Conservation (phyloP, 2,113 vertebrate genomes). For the Micromys minutus region DNA sequence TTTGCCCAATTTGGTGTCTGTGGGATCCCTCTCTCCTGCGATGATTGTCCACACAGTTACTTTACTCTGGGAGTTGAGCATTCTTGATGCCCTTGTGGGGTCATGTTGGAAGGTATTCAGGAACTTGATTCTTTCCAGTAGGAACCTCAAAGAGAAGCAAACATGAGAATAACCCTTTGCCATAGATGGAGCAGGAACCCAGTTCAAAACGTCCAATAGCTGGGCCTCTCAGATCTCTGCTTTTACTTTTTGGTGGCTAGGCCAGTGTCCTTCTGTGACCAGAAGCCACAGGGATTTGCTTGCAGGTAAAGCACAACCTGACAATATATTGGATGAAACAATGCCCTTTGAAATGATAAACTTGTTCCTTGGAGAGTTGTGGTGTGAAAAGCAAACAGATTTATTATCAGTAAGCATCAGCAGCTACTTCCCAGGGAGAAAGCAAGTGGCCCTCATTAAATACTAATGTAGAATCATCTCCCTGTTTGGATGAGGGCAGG, state of each 20-base stretch:
- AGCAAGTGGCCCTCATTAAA: neutral
- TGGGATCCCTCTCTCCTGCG: neutral
- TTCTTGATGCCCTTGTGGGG: neutral
- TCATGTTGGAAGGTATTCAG: neutral
- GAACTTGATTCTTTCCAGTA: neutral
- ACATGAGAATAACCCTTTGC: neutral
- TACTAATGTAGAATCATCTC: accelerated
- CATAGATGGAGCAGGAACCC: neutral
- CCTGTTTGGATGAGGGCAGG: neutral
- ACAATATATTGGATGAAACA: neutral
- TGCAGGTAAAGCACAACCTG: slow-evolving; percentile 1
- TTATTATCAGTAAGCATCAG: neutral
- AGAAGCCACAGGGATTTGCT: slow-evolving; percentile 65
- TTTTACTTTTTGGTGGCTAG: slow-evolving; percentile 32
- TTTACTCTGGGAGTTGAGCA: neutral
- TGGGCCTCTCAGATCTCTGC: slow-evolving; percentile 49
- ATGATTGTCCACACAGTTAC: neutral
- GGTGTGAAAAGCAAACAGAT: neutral
- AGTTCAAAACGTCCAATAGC: slow-evolving; percentile 58
- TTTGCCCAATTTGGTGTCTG: neutral
- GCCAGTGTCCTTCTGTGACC: neutral
- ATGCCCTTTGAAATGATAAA: no score
- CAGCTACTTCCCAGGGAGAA: neutral
- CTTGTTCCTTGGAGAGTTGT: neutral
- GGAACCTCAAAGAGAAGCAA: neutral